phyloP scores from a whole-genome alignment of 2,888 invertebrate species.

The Lasioglossum leucozonium region DNA sequence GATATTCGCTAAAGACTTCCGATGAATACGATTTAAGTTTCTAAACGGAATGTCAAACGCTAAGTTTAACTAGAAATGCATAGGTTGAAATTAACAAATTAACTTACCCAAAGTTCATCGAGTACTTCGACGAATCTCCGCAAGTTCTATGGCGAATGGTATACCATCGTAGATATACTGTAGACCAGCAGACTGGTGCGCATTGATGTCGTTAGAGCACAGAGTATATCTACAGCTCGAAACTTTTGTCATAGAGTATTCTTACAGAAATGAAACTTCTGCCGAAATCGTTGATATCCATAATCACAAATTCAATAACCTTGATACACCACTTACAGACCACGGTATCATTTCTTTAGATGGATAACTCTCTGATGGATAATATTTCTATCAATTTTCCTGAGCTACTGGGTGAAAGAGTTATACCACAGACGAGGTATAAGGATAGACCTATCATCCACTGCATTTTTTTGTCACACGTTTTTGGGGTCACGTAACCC shows the following conservation, averaged over 20 bases:
- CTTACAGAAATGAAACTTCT: background rate
- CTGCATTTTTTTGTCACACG: too few species aligned
- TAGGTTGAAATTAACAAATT: constrained; percentile 51
- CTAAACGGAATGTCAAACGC: constrained; percentile 1
- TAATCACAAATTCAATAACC: background rate
- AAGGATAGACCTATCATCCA: too few species aligned
- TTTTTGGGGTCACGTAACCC: too few species aligned
- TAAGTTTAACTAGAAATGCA: background rate
- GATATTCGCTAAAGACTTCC: constrained; percentile 24
- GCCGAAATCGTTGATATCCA: background rate
- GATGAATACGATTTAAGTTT: background rate
- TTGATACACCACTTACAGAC: background rate
- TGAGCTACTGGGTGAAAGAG: background rate
- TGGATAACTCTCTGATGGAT: too few species aligned
- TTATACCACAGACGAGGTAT: too few species aligned
- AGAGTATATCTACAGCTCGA: background rate
- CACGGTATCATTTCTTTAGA: background rate
- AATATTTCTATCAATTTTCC: background rate
- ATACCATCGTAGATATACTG: constrained; percentile 55
- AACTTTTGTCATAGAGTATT: background rate
- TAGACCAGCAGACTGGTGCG: constrained; percentile 35
- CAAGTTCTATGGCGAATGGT: constrained; percentile 68
- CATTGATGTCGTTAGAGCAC: constrained; percentile 42
- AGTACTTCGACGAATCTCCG: constrained; percentile 63
- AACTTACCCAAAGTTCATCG: constrained; percentile 73